Base-by-base conservation (phyloP, 1,140 invertebrate genomes). In the Stenopsyche tienmushanensis region DNA sequence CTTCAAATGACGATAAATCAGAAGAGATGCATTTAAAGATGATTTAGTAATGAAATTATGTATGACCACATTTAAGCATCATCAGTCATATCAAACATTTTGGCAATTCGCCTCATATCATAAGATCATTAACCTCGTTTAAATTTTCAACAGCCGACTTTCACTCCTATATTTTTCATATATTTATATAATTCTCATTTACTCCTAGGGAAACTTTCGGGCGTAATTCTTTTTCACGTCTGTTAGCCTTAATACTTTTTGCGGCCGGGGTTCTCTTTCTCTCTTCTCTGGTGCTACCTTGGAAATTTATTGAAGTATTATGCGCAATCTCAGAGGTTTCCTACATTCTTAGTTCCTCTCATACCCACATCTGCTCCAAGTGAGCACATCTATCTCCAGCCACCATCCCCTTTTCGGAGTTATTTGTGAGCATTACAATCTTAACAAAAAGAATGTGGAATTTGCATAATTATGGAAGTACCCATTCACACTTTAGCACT, bases 291-390 rank as follows among this genome's bases (percentile, higher is more conserved):
- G n/a, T 41, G 15, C 60, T 39, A 62, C 60, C 60, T 62, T 54
- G 23, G 24, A 55, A 58, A 70, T 70, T 70, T 70, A 70, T 70
- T 62, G 65, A 66, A 67, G 69, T 70, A 67, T 70, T 70, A 70
- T 70, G 69, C 69, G 62, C 69, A 70, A 70, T 70, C 69, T 70
- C 69, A 47, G 69, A 49, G 29, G 55, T 54, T 54, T 52, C 42
- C 55, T 65, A 65, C 64, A 50, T 65, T 65, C 64, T 65, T 59
- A 52, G 54, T 50, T 60, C 57, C 34, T 45, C 63, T 65, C 55
- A 47, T 58, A 49, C 44, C 45, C 44, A 29, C 55, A 39, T 52
- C 44, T 54, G 47, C 41, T 44, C 53, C 60, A 18, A 45, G 41
- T 60, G 41, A 60, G 34, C 62, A 65, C 58, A 68, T 68, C 67